Conservation (phyloP, 1,140 invertebrate genomes). For the Cataglyphis hispanica region DNA sequence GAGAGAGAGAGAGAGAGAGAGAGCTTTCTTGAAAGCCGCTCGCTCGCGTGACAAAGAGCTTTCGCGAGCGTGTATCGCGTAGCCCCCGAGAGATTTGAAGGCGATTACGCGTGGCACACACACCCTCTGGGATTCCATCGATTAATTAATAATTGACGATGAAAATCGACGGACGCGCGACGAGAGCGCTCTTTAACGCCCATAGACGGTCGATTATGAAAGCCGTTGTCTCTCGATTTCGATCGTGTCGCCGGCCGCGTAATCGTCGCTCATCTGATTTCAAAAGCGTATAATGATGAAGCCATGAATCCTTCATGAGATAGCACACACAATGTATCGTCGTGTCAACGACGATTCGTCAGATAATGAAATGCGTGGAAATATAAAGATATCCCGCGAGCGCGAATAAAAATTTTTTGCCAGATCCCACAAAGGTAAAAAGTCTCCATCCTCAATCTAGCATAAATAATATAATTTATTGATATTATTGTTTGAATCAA, state of each 20-base stretch:
- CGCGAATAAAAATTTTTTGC: background rate
- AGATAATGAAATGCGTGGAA: slow-evolving; percentile 11
- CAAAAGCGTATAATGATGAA: slow-evolving; percentile 45
- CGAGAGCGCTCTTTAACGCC: slow-evolving; percentile 45
- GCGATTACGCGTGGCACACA: slow-evolving; percentile 74
- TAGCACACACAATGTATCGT: slow-evolving; percentile 22
- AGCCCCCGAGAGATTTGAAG: slow-evolving; percentile 72
- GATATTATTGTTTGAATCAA: no score
- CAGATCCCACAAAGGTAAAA: background rate
- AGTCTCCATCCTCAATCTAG: background rate
- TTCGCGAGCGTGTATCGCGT: slow-evolving; percentile 38
- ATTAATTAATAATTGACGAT: slow-evolving; percentile 82
- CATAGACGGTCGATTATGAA: background rate
- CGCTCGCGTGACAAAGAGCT: slow-evolving; percentile 78
- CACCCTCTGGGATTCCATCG: slow-evolving; percentile 70
- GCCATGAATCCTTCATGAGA: slow-evolving; percentile 64
- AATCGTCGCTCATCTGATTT: slow-evolving; percentile 65
- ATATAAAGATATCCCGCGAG: slow-evolving; percentile 8
- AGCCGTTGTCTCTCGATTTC: slow-evolving; percentile 38
- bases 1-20: background rate
- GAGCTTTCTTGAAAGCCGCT: slow-evolving; percentile 46
- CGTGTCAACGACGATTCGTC: slow-evolving; percentile 28
- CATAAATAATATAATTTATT: background rate
- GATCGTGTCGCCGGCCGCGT: slow-evolving; percentile 23
- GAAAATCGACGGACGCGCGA: slow-evolving; percentile 34